Evolutionary conservation across 2,113 vertebrate species (phyloP).

Genomic region (Petaurus breviceps): DNA sequence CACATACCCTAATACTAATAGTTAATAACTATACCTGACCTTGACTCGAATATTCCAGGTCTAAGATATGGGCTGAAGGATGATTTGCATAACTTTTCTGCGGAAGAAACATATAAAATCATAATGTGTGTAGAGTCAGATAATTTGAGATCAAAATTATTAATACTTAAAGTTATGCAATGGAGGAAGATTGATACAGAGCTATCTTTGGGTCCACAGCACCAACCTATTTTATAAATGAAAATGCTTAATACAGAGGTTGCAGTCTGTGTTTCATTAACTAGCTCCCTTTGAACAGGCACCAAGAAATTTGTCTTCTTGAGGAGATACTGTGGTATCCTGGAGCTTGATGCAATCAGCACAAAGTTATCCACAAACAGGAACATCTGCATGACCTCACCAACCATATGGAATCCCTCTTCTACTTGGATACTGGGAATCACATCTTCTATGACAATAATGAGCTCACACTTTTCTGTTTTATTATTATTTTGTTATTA

Average conservation of each 20-base stretch:
- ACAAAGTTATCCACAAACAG: not conserved
- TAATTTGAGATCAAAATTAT: not conserved
- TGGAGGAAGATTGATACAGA: not conserved
- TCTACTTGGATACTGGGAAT: not conserved
- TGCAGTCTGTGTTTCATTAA: not conserved
- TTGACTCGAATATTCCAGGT: conserved; percentile 50
- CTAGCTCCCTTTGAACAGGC: not conserved
- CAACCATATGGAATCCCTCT: not conserved
- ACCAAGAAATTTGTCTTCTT: not conserved
- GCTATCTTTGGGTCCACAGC: not conserved
- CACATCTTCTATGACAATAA: not conserved
- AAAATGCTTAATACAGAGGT: not conserved
- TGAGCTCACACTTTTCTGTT: not conserved
- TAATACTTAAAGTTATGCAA: not conserved
- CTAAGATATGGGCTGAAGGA: not conserved
- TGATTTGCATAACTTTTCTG: conserved; percentile 43
- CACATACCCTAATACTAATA: not conserved
- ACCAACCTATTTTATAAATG: not conserved
- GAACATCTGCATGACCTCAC: not conserved
- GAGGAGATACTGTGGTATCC: not conserved
- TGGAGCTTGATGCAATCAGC: not conserved
- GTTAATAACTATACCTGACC: conserved; percentile 67
- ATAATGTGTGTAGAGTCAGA: not conserved
- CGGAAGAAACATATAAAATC: conserved; percentile 17
- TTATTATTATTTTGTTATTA: not conserved